Conservation (phyloP, 1,140 invertebrate species). For the Bombus difficillimus region DNA sequence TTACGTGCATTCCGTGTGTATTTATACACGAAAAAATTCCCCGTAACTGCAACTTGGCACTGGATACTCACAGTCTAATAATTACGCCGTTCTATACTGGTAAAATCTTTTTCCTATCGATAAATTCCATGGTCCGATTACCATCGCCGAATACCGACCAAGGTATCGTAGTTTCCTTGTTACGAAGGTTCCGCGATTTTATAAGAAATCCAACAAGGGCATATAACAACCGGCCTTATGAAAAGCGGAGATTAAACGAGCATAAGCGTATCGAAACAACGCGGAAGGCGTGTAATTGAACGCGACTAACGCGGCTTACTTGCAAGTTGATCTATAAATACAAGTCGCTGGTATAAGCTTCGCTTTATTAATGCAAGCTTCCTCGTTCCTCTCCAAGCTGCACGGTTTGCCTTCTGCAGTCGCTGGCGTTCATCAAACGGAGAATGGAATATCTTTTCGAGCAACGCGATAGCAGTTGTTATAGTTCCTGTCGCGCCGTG, state of each 20-base stretch:
- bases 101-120: neutral
- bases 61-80: too few species aligned
- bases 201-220: conserved; percentile 5
- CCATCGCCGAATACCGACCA: too few species aligned
- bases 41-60: too few species aligned
- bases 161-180: neutral
- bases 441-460: neutral
- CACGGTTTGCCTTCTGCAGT: neutral
- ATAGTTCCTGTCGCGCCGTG: too few species aligned
- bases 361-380: conserved; percentile 66
- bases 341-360: conserved; percentile 36
- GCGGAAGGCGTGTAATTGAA: conserved; percentile 65
- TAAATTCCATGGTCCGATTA: neutral
- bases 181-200: neutral
- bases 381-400: conserved; percentile 34
- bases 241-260: conserved; percentile 54
- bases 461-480: too few species aligned
- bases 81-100: too few species aligned
- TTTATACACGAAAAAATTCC: too few species aligned
- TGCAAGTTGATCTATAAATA: conserved; percentile 63
- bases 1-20: too few species aligned
- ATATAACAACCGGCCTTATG: conserved; percentile 29
- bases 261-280: conserved; percentile 49
- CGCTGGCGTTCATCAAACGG: neutral
- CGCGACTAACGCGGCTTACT: conserved; percentile 54